Evolutionary conservation across 2,888 invertebrate species (phyloP).

Genomic region (Noctua fimbriata): DNA sequence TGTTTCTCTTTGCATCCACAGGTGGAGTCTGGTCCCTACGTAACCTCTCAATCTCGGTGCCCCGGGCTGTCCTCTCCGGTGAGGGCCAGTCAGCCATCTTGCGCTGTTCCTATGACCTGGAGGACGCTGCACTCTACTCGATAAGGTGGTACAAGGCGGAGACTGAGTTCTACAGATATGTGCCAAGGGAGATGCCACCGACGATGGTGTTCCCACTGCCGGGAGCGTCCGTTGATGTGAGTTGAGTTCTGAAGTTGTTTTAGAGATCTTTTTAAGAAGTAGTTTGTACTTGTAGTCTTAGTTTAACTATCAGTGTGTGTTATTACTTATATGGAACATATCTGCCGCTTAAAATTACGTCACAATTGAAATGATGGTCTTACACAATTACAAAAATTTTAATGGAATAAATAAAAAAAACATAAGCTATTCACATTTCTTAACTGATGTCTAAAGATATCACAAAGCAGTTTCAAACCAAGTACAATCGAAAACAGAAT

Average conservation of each 20-base stretch:
- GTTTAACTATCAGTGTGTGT: not conserved
- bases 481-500: not conserved
- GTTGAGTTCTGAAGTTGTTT: constrained; percentile 71
- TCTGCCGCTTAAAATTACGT: not conserved
- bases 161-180: constrained; percentile 94
- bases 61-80: constrained; percentile 89
- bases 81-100: constrained; percentile 88
- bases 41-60: constrained; percentile 88
- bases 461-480: not conserved
- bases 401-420: not conserved
- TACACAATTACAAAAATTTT: not conserved
- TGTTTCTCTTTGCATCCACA: constrained; percentile 64
- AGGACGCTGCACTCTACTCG: constrained; percentile 92
- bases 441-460: not conserved
- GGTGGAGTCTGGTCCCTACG: constrained; percentile 87
- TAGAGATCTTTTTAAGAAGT: too few species aligned
- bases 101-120: constrained; percentile 90
- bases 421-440: not conserved
- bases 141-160: constrained; percentile 93
- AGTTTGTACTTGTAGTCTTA: not conserved
- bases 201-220: constrained; percentile 92
- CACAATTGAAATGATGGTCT: not conserved
- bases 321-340: not conserved
- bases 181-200: constrained; percentile 93
- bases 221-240: constrained; percentile 93